phyloP scores from a whole-genome alignment of 2,888 invertebrate genomes.

The Maniola hyperantus region DNA sequence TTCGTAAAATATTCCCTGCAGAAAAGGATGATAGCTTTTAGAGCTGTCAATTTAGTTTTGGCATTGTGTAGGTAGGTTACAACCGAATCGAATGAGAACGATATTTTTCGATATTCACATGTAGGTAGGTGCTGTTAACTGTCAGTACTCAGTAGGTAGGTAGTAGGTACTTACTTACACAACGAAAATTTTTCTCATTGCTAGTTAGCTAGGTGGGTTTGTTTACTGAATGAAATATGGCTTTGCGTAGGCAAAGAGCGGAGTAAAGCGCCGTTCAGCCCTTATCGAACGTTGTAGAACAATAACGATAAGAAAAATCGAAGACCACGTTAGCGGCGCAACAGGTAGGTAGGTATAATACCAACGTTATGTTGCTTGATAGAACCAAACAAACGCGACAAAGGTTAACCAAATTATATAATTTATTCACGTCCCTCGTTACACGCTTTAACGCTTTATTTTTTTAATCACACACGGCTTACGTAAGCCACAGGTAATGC shows the following conservation, averaged over 20 bases:
- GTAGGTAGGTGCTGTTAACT: too few relatives aligned
- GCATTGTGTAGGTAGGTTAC: too few relatives aligned
- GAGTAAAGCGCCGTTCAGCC: not conserved
- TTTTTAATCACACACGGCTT: constrained; percentile 68
- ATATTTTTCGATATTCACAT: too few relatives aligned
- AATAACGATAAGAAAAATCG: constrained; percentile 31
- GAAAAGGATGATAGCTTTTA: too few relatives aligned
- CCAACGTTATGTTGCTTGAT: constrained; percentile 20
- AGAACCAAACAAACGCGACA: constrained; percentile 69
- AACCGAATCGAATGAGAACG: too few relatives aligned
- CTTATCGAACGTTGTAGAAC: constrained; percentile 20
- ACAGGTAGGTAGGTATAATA: constrained; percentile 47
- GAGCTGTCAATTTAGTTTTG: too few relatives aligned
- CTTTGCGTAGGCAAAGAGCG: not conserved
- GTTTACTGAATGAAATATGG: not conserved
- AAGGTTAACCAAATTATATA: constrained; percentile 72
- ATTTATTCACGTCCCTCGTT: constrained; percentile 51
- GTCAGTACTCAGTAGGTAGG: too few relatives aligned
- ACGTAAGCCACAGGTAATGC: constrained; percentile 62
- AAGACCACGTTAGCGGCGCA: constrained; percentile 38
- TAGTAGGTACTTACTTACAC: too few relatives aligned
- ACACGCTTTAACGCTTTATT: constrained; percentile 50
- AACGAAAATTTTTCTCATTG: too few relatives aligned
- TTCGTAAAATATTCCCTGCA: too few relatives aligned
- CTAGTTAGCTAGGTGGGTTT: not conserved